Evolutionary conservation across 2,888 invertebrate genomes (phyloP).

Genomic region (Pristionchus arcanus): DNA sequence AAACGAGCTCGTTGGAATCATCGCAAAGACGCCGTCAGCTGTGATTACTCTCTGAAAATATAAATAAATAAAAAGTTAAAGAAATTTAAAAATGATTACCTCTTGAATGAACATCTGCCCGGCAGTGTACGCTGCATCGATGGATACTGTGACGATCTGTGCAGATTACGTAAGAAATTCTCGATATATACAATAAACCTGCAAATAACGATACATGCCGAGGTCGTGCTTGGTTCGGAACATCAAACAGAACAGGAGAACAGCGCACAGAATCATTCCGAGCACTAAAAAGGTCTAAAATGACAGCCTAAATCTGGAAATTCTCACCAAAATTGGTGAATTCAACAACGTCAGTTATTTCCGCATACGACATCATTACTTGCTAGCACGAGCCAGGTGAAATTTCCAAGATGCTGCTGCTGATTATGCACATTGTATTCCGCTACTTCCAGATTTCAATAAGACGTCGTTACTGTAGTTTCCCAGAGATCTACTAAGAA

Average conservation of each 20-base stretch:
- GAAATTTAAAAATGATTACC: not conserved
- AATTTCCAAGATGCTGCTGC: too few species aligned
- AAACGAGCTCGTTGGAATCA: not conserved
- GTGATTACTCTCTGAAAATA: not conserved
- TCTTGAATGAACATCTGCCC: constrained; percentile 8
- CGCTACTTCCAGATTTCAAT: too few species aligned
- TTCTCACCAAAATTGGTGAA: not conserved
- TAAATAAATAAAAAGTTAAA: not conserved
- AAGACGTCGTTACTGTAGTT: too few species aligned
- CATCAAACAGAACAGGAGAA: not conserved
- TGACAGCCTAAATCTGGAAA: not conserved
- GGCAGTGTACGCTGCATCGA: not conserved
- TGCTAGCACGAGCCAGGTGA: not conserved
- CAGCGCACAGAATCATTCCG: not conserved
- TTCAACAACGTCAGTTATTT: not conserved
- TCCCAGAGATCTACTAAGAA: too few species aligned
- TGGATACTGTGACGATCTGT: not conserved
- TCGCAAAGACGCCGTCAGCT: not conserved
- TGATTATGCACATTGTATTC: too few species aligned
- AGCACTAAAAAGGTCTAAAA: not conserved
- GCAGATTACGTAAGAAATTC: not conserved
- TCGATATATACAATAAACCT: not conserved
- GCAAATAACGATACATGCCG: not conserved
- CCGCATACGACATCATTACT: not conserved
- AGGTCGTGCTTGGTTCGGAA: not conserved